These are phyloP conservation scores for Podilymbus podiceps DNA, from an alignment of 2,113 vertebrate genomes.

Conservation along the genomic window DNA sequence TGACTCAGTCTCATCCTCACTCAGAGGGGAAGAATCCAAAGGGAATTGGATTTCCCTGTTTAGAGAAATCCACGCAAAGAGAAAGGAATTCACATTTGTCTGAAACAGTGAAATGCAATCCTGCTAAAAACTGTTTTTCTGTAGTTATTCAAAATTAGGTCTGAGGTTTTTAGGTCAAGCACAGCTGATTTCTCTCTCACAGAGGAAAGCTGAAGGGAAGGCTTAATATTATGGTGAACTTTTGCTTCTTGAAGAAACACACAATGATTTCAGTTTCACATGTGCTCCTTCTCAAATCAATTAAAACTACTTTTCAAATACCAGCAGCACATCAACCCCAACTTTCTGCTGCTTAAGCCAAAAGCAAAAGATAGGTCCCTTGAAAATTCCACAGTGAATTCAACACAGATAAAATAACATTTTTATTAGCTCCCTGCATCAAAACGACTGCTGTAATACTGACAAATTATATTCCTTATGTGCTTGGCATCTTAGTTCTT, in stretches of 20 bases:
- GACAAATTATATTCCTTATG: background rate
- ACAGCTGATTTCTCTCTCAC: background rate
- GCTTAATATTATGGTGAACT: background rate
- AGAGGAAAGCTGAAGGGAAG: background rate
- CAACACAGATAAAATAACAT: background rate
- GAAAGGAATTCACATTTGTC: slow-evolving; percentile 1
- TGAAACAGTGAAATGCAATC: background rate
- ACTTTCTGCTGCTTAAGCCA: background rate
- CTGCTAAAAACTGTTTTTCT: background rate
- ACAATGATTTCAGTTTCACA: background rate
- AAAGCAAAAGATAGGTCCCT: background rate
- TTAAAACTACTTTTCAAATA: background rate
- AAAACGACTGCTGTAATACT: background rate
- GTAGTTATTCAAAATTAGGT: background rate
- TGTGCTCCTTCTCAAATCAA: background rate
- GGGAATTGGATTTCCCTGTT: slow-evolving; percentile 25
- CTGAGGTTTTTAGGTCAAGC: background rate
- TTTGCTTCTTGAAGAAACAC: background rate
- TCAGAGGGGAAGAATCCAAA: slow-evolving; percentile 2
- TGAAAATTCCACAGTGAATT: background rate
- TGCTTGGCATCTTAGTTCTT: background rate
- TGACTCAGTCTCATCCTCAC: slow-evolving; percentile 24
- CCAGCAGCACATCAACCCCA: background rate
- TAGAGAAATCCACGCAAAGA: background rate
- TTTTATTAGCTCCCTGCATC: background rate